Conservation (phyloP, 2,888 invertebrate species). For the Teinopalpus imperialis region DNA sequence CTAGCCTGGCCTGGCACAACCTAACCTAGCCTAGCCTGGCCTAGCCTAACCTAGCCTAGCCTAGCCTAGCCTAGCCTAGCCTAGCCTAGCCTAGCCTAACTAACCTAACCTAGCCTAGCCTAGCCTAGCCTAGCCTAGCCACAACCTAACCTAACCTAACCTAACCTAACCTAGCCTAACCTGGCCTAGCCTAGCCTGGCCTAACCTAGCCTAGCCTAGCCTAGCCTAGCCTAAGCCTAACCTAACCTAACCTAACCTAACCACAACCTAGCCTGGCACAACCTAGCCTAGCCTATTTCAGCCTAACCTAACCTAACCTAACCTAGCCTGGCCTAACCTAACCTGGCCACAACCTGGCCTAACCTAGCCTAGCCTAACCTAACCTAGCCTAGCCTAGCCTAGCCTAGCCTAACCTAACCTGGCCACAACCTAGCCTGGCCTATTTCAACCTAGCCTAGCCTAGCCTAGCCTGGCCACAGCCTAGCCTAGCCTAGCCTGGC, state of each 20-base stretch:
- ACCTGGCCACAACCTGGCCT: background rate
- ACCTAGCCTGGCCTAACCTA: background rate
- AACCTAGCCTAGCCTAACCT: background rate
- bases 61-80: conserved; percentile 15
- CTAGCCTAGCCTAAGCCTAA: conserved; percentile 24
- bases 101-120: no score
- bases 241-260: conserved; percentile 13
- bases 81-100: no score
- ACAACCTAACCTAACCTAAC: conserved; percentile 16
- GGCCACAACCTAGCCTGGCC: no score
- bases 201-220: conserved; percentile 26
- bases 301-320: background rate
- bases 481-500: conserved; percentile 23
- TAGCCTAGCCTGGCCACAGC: no score
- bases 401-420: conserved; percentile 24
- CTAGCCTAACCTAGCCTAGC: conserved; percentile 19
- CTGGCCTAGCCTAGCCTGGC: conserved; percentile 26
- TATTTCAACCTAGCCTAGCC: no score
- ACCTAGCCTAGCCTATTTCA: no score
- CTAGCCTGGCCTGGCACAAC: no score
- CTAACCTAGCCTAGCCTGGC: background rate
- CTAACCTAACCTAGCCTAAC: conserved; percentile 15
- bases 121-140: no score
- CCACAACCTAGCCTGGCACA: no score
- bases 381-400: conserved; percentile 18